Base-by-base conservation (phyloP, 2,797 vertebrate genomes). In the Jordanella pulchra region DNA sequence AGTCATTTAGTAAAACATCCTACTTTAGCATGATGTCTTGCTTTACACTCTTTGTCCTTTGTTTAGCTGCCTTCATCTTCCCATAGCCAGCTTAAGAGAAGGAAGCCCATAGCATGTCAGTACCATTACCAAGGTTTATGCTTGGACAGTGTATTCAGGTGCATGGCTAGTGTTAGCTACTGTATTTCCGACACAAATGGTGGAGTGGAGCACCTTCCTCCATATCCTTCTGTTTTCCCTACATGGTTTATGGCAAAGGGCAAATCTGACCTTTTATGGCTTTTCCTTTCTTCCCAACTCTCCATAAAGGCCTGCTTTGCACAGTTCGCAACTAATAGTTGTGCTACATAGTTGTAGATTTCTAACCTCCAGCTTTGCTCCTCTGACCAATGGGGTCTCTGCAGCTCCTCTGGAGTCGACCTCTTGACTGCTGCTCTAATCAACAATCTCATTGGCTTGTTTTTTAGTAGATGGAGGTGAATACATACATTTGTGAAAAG, bases 401-500 rank as follows among this genome's bases (percentile, higher is more conserved):
- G 21, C 58, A 39, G n/a, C 39, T 44, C 60, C 42, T 44, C 39
- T 3, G 25, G 23, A 64, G 60, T 44, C 7, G 1, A 23, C n/a
- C 39, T 64, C 35, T 44, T 64, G 60, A 25, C 42, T 64, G 39
- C 39, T 44, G n/a, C 35, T 64, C 60, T 64, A n/a, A 64, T 64
- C 14, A 25, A 25, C 39, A 23, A 30, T n/a, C 32, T 39, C 10
- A 21, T 42, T 39, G 32, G 13, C 35, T 61, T 32, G 23, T 21
- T 61, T 61, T 32, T 61, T 21, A 39, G 13, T 61, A n/a, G 21
- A 61, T 14, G 1, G 39, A 61, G 32, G 21, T 14, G 18, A 61
- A 42, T n/a, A 25, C 10, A 61, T 7, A 7, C 1, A 10, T 11
- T 21, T 7, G 1, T 32, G 30, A 21, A 35, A 21, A 60, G 18